Base-by-base conservation (phyloP, 2,797 vertebrate species). In the Distichodus sexfasciatus region DNA sequence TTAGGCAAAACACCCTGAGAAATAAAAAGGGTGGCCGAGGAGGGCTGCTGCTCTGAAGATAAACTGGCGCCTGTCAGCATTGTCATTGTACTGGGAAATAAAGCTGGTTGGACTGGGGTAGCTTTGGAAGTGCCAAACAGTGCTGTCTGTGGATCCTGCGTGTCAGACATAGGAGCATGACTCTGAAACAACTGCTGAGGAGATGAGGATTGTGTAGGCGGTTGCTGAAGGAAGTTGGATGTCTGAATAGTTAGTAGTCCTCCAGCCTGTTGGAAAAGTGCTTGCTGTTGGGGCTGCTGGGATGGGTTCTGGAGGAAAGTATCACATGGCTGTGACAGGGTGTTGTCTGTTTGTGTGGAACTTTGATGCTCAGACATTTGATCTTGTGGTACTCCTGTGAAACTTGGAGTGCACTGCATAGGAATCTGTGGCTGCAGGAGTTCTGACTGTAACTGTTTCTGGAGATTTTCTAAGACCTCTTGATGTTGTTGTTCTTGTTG, bases 171-270 rank as follows among this genome's bases (percentile, higher is more conserved):
- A 8, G 95, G 85, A 74, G 91, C 90, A n/a, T 94, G 94, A 26
- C 95, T 91, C 64, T 97, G 96, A 83, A 97, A 99, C 40, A 98
- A 93, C 76, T 96, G 95, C 66, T 95, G 94, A 46, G 95, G 95
- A 17, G 96, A 94, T 62, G 96, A 97, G 11, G 94, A 87, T 75
- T 92, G 89, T 8, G 91, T 86, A 0, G 90, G 84, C 8, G 95
- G 86, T 77, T 94, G 96, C 12, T 95, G 92, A 66, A 97, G 90
- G 77, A 98, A 99, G 84, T 84, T 94, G 54, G 95, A 88, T 74
- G 91, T 92, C 82, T 97, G 96, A 78, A 98, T 95, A 2, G 94
- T 93, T 71, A 98, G 93, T 35, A 98, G 93, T 64, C 97, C 95
- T 48, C 91, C 94, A 0, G 93, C 75, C 60, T 96, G 95, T 69